Conservation (phyloP, 2,113 vertebrate genomes). For the Carassius carassius region DNA sequence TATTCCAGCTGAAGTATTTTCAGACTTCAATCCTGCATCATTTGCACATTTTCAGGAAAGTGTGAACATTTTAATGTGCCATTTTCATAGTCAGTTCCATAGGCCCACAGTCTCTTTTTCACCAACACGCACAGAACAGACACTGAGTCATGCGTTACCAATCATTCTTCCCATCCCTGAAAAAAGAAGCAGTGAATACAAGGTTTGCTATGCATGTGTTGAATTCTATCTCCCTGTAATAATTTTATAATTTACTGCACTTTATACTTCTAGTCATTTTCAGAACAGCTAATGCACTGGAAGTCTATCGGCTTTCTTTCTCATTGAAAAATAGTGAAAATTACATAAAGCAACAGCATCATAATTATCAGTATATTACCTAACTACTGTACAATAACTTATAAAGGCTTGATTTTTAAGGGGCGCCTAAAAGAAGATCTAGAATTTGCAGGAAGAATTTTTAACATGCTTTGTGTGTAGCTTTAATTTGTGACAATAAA, state of each 20-base stretch:
- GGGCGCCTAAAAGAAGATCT: background rate
- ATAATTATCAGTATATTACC: background rate
- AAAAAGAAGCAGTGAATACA: background rate
- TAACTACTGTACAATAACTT: background rate
- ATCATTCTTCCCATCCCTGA: background rate
- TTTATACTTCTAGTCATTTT: background rate
- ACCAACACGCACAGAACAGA: background rate
- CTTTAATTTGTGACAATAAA: background rate
- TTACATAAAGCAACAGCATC: background rate
- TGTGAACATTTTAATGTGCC: background rate
- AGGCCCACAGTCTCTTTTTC: background rate
- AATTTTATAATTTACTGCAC: background rate
- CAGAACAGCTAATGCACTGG: background rate
- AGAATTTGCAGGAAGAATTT: background rate
- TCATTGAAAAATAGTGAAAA: background rate
- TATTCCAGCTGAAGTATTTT: background rate
- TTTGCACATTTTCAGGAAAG: constrained; percentile 12
- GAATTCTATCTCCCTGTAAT: background rate
- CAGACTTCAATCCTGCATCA: background rate
- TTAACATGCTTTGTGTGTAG: background rate
- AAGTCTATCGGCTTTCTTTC: background rate
- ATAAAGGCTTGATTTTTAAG: background rate
- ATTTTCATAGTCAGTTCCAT: constrained; percentile 9
- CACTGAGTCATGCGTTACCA: background rate
- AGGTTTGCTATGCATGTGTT: background rate